Evolutionary conservation across 2,113 vertebrate species (phyloP), one percentile per base, ranked within the genome.

Genomic region (Apaloderma vittatum): DNA sequence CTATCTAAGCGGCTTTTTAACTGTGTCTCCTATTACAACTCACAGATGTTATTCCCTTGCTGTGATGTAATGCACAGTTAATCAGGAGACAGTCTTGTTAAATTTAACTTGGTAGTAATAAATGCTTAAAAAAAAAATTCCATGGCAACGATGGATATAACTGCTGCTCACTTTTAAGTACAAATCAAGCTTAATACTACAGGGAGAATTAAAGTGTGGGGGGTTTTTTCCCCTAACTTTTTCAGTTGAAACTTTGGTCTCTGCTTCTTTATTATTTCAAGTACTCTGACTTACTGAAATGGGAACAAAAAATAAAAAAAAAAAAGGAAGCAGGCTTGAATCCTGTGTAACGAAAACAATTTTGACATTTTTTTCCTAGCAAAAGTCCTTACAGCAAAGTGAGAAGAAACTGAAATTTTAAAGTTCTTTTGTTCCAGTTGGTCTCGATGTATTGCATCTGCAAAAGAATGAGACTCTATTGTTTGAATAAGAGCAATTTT

Each of bases 51-150:
- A 57, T 93, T 93, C 49, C 17, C 45, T 88, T 7, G 4, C 80
- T 90, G 82, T 92, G 82, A 84, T 78, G 92, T 95, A 94, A 91
- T 79, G 36, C 59, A 68, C 67, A 72, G 86, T 92, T 86, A 96
- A 93, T 59, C 72, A 77, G 72, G 78, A 91, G 51, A 84, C 37
- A 36, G 67, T 90, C 86, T 63, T 88, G 54, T 93, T 94, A 89
- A 95, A 90, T 85, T 72, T 79, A 88, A 52, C 74, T 86, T 55
- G 4, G 15, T 88, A 82, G 49, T 82, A 97, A 77, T 57, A 23
- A 74, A 40, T 49, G 10, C 65, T 94, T 97, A 75, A 75, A 91
- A 96, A 96, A 78, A 65, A 88, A 92, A 95, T 83, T 66, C 52
- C 37, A 49, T 82, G 46, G 45, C 37, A 83, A 49, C 21, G 2